Conservation (phyloP, 2,113 vertebrate genomes). For the Emydocephalus ijimae region DNA sequence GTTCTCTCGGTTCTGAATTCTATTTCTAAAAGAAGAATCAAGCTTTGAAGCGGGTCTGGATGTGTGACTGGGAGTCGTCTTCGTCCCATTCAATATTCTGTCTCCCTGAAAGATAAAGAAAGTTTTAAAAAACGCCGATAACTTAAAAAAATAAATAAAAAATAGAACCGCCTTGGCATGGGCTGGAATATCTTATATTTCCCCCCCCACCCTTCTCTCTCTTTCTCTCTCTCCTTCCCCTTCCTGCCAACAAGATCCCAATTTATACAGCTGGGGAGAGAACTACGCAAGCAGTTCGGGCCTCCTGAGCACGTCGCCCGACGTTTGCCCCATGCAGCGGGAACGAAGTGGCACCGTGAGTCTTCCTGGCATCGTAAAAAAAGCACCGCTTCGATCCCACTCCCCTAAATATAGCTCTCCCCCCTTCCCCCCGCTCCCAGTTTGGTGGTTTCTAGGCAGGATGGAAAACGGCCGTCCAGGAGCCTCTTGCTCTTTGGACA, state of each 20-base stretch:
- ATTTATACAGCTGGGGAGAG: conserved; percentile 98
- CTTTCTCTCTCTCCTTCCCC: conserved; percentile 24
- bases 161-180: neutral
- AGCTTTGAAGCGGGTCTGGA: neutral
- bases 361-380: conserved; percentile 19
- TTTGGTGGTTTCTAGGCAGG: neutral
- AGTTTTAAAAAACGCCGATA: neutral
- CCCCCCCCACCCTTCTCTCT: fast-evolving
- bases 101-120: neutral
- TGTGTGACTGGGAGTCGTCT: neutral
- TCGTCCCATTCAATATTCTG: neutral
- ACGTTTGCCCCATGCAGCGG: conserved; percentile 86
- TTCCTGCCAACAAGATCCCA: conserved; percentile 79
- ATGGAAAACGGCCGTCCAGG: neutral
- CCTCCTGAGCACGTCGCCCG: conserved; percentile 91
- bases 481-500: neutral
- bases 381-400: fast-evolving
- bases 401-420: too few species aligned
- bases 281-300: conserved; percentile 97
- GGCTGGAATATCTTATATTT: neutral
- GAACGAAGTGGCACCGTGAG: conserved; percentile 94
- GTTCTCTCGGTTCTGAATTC: neutral
- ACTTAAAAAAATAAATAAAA: neutral
- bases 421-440: too few species aligned
- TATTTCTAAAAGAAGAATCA: neutral